phyloP scores from a whole-genome alignment of 1,140 invertebrate genomes.

The Eufriesea mexicana region DNA sequence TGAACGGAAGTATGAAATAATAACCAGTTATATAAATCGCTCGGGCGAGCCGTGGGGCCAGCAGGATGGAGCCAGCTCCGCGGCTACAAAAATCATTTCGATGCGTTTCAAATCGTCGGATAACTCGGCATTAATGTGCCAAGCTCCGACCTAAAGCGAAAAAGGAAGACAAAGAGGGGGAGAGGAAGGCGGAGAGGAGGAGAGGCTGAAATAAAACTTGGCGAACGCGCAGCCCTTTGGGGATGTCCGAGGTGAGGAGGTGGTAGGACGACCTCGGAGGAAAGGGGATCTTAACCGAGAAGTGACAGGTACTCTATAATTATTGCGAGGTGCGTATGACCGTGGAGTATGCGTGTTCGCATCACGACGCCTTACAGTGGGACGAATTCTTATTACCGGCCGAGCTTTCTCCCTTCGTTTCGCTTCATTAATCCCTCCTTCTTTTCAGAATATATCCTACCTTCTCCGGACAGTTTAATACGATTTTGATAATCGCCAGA shows the following conservation, averaged over 20 bases:
- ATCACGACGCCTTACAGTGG: slow-evolving; percentile 17
- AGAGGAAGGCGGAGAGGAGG: slow-evolving; percentile 17
- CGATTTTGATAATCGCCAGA: slow-evolving; percentile 40
- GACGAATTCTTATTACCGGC: slow-evolving; percentile 60
- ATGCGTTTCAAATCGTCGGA: slow-evolving; percentile 74
- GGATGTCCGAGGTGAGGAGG: slow-evolving; percentile 36
- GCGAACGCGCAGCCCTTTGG: slow-evolving; percentile 50
- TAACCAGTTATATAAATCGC: slow-evolving; percentile 74
- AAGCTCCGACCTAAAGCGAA: slow-evolving; percentile 52
- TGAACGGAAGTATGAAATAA: slow-evolving; percentile 73
- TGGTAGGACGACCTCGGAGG: slow-evolving; percentile 28
- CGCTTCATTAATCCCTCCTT: slow-evolving; percentile 47
- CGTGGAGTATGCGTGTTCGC: slow-evolving; percentile 39
- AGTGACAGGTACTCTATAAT: slow-evolving; percentile 62
- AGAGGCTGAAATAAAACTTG: slow-evolving; percentile 57
- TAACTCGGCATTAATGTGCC: slow-evolving; percentile 75
- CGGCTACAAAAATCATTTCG: slow-evolving; percentile 69
- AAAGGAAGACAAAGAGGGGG: slow-evolving; percentile 16
- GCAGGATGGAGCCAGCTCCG: slow-evolving; percentile 20
- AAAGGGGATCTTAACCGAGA: slow-evolving; percentile 35
- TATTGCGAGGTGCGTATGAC: slow-evolving; percentile 64
- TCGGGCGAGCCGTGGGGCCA: slow-evolving; percentile 44
- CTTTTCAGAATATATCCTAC: not conserved
- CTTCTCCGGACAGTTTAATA: slow-evolving; percentile 11
- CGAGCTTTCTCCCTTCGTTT: not conserved